Evolutionary conservation across 2,888 invertebrate species (phyloP).

Genomic region (Spisula solida): DNA sequence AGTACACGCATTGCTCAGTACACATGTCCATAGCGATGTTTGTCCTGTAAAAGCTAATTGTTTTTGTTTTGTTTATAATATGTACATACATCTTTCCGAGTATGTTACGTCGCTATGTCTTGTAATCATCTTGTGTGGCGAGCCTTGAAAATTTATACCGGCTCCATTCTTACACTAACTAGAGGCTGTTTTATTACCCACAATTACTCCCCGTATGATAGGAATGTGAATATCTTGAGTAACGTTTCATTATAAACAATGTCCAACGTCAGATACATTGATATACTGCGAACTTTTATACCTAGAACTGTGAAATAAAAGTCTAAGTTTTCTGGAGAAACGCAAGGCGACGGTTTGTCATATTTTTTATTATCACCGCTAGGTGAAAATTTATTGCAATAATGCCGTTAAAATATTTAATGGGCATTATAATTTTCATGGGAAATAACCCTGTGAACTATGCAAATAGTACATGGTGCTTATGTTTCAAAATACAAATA

Average conservation of each 20-base stretch:
- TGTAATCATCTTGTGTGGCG: slow-evolving; percentile 47
- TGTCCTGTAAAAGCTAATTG: background rate
- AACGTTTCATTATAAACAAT: slow-evolving; percentile 35
- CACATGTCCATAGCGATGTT: no score
- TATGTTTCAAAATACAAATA: background rate
- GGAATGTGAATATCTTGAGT: slow-evolving; percentile 52
- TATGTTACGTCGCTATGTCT: background rate
- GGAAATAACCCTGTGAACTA: background rate
- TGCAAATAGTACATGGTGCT: background rate
- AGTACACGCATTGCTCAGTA: no score
- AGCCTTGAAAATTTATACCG: slow-evolving; percentile 48
- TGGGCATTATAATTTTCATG: background rate
- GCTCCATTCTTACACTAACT: slow-evolving; percentile 43
- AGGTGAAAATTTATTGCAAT: background rate
- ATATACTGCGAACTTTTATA: slow-evolving; percentile 30
- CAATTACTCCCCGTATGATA: slow-evolving; percentile 50
- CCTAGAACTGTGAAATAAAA: background rate
- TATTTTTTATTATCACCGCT: slow-evolving; percentile 14
- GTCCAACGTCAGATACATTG: slow-evolving; percentile 35
- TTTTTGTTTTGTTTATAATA: background rate
- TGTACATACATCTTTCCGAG: background rate
- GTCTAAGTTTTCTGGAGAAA: background rate
- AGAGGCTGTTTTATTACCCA: slow-evolving; percentile 48
- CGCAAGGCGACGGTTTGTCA: background rate
- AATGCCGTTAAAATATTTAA: background rate